Evolutionary conservation across 2,797 vertebrate species (phyloP).

Genomic region (Sebastes vulpes): DNA sequence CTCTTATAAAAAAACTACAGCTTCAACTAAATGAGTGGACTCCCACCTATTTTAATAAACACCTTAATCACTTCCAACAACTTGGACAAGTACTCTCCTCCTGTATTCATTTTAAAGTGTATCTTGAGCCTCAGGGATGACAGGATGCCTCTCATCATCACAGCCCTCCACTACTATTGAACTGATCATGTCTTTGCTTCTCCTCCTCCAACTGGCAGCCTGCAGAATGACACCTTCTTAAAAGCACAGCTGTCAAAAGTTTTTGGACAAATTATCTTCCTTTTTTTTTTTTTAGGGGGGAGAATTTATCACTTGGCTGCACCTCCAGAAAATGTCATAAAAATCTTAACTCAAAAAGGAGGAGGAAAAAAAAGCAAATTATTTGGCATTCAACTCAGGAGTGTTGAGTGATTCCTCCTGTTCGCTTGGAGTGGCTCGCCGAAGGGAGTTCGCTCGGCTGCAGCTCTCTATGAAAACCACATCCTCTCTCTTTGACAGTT

Average conservation of each 20-base stretch:
- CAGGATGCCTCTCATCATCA: conserved; percentile 21
- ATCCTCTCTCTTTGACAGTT: conserved; percentile 5
- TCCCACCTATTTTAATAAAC: not conserved
- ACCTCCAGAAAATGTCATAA: not conserved
- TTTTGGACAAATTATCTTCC: conserved; percentile 30
- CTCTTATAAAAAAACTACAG: not conserved
- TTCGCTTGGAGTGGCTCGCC: conserved; percentile 3
- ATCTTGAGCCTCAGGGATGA: not conserved
- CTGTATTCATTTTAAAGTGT: not conserved
- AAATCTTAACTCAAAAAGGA: not conserved
- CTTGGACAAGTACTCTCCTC: not conserved
- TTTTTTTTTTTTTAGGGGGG: not conserved
- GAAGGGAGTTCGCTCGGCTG: not conserved
- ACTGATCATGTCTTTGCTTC: conserved; percentile 52
- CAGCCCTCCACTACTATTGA: not conserved
- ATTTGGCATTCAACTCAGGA: not conserved
- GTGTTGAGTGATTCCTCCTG: not conserved
- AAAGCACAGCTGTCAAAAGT: conserved; percentile 50
- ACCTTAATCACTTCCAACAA: not conserved
- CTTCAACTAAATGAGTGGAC: not conserved
- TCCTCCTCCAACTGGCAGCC: conserved; percentile 73
- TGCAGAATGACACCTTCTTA: conserved; percentile 59
- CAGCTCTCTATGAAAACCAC: conserved; percentile 2
- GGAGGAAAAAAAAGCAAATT: not conserved
- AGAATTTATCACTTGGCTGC: not conserved